Base-by-base conservation (phyloP, 1,140 invertebrate species). In the Chironomus tepperi region DNA sequence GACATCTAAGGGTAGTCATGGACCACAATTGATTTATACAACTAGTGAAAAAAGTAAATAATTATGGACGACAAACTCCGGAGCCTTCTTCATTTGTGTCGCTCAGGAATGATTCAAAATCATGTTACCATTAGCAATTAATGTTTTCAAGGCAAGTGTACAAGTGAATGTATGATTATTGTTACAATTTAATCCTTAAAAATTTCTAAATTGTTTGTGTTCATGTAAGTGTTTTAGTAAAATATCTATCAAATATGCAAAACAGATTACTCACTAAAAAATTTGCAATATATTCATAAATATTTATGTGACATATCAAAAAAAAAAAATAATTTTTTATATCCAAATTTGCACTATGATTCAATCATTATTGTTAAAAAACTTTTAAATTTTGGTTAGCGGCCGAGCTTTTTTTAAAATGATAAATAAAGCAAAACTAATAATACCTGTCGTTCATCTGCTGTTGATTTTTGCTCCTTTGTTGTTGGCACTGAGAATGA, bases 401-500 rank as follows among this genome's bases (percentile, higher is more conserved):
- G 24, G 5, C 1, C 24, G 24, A 34, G 24, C 24, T 34, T 34
- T 16, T 16, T 5, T n/a, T 3, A 43, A 74, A 57, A 43, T 43
- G 1, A 74, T 74, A 74, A 18, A 74, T 73, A 65, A 19, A 73
- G 42, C 65, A 75, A 73, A 64, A 76, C 18, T 67, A 16, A 76
- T 75, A 73, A 77, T 81, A 80, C 79, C 81, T 82, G 83, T 84
- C 85, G 83, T 84, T 84, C 77, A 84, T 86, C 76, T 82, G 81
- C 78, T 79, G 85, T 77, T 83, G 82, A 81, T 80, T 88, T 87
- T 83, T 85, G 85, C 85, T 87, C 88, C 85, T 91, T 90, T 21
- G 89, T 86, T n/a, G 91, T 93, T 73, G 94, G 94, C 83, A 96
- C 92, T 77, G 93, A 95, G 82, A 93, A 94, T 74, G 93, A 95